Conservation (phyloP, 2,113 vertebrate species). For the Hippolais icterina region DNA sequence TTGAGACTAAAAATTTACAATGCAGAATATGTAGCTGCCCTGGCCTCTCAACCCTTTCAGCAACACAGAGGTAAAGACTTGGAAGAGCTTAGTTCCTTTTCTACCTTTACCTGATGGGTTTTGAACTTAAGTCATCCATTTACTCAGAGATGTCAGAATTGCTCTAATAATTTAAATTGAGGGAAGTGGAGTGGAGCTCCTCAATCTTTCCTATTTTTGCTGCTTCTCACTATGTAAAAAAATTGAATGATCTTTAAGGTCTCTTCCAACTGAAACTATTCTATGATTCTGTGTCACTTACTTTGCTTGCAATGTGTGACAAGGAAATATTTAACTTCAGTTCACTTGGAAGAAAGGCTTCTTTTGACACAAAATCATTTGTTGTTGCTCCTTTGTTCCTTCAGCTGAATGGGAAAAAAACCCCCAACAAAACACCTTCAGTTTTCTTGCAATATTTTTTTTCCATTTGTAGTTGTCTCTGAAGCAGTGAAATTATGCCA, state of each 20-base stretch:
- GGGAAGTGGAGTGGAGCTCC: background rate
- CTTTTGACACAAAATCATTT: background rate
- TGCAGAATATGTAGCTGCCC: background rate
- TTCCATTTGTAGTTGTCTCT: background rate
- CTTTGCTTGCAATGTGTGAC: fast-evolving
- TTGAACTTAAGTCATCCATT: background rate
- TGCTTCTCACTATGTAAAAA: background rate
- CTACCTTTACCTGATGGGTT: background rate
- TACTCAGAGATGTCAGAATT: background rate
- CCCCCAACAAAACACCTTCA: background rate
- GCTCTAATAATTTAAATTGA: background rate
- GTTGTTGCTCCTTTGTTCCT: background rate
- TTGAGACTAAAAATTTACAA: background rate
- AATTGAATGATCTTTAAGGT: background rate
- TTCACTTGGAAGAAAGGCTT: background rate
- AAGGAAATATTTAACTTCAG: background rate
- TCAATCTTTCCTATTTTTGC: background rate
- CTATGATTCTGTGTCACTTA: background rate
- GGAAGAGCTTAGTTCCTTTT: background rate
- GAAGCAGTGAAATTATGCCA: background rate
- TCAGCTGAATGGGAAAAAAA: background rate
- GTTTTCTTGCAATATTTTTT: background rate
- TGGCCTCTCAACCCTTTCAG: background rate
- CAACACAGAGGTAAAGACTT: background rate
- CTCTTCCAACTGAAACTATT: background rate